A percentile compares a stretch with the other conserved stretches of the same genome.
These are phyloP conservation scores for Cheilosia urbana DNA, from an alignment of 2,888 invertebrate species.

Conservation along the genomic window DNA sequence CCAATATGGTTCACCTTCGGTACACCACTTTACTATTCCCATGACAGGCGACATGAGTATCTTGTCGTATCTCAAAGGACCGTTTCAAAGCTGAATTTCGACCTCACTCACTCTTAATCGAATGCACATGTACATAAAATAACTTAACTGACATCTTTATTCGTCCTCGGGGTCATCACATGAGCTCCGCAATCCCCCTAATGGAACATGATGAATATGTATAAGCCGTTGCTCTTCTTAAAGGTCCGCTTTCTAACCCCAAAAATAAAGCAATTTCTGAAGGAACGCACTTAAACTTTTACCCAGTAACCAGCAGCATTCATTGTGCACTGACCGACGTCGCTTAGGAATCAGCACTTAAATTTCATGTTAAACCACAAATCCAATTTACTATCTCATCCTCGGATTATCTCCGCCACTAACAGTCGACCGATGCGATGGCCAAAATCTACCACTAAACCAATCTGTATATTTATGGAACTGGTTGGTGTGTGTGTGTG, in stretches of 20 bases:
- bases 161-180: background rate
- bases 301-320: constrained; percentile 38
- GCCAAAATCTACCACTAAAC: constrained; percentile 64
- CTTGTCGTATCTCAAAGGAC: background rate
- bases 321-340: constrained; percentile 25
- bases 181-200: background rate
- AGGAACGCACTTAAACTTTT: constrained; percentile 39
- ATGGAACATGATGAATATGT: constrained; percentile 11
- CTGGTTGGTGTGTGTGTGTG: background rate
- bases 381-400: constrained; percentile 72
- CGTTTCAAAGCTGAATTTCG: background rate
- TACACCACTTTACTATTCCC: too few relatives aligned
- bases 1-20: too few relatives aligned
- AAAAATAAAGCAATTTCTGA: constrained; percentile 23
- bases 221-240: background rate
- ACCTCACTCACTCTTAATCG: background rate
- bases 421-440: constrained; percentile 60
- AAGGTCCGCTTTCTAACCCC: background rate
- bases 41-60: too few relatives aligned
- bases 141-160: constrained; percentile 4
- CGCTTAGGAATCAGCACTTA: constrained; percentile 66
- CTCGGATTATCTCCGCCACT: constrained; percentile 60
- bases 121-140: background rate
- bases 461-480: constrained; percentile 33
- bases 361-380: constrained; percentile 72